A percentile compares a stretch with the other conserved stretches of the same genome.
Evolutionary conservation across 1,140 invertebrate genomes (phyloP).

Genomic region (Diachasma alloeum): DNA sequence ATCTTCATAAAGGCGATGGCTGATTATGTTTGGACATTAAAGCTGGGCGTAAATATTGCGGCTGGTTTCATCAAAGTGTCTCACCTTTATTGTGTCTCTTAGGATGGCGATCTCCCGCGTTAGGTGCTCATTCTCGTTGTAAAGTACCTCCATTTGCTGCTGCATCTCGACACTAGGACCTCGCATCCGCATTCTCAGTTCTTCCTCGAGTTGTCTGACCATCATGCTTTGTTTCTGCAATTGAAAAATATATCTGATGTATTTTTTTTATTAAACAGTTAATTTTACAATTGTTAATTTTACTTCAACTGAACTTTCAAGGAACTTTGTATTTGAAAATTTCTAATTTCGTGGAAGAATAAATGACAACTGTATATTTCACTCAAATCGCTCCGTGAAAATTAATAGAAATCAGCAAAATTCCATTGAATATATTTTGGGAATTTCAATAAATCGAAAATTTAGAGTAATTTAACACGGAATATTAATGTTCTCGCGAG

Average conservation of each 20-base stretch:
- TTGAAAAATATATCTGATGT: neutral
- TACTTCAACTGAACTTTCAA: no score
- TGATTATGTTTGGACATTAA: neutral
- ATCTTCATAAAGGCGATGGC: neutral
- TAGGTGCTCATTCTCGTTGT: conserved; percentile 94
- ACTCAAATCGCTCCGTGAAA: no score
- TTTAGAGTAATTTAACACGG: no score
- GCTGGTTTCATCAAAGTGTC: conserved; percentile 14
- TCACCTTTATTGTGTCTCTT: conserved; percentile 92
- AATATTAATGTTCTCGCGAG: no score
- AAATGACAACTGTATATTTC: no score
- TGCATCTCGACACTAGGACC: conserved; percentile 89
- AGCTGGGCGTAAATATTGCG: neutral
- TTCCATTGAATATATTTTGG: no score
- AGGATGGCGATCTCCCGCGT: conserved; percentile 94
- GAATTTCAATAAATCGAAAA: no score
- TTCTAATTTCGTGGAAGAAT: no score
- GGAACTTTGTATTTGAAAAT: no score
- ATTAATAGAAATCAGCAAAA: no score
- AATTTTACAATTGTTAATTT: no score
- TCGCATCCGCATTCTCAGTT: conserved; percentile 83
- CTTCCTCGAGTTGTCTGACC: conserved; percentile 92
- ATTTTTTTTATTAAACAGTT: neutral
- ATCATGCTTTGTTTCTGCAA: conserved; percentile 94
- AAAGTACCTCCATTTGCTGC: conserved; percentile 90